A percentile compares a stretch with the other conserved stretches of the same genome.
These are phyloP conservation scores for Anableps anableps DNA, from an alignment of 2,797 vertebrate species.

Conservation along the genomic window DNA sequence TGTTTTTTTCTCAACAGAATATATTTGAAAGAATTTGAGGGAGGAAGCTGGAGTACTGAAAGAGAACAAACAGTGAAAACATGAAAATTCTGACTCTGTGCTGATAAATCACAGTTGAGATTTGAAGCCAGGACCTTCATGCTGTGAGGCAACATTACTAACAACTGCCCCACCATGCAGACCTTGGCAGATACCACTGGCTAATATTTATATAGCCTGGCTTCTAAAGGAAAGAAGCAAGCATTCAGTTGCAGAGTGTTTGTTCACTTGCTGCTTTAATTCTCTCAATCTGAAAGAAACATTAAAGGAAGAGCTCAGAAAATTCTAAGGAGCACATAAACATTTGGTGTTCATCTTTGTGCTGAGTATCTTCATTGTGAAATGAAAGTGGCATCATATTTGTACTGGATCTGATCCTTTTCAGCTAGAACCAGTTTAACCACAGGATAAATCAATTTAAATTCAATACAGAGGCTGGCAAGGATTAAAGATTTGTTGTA, in stretches of 20 bases:
- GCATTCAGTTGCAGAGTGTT: not conserved
- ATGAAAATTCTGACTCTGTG: not conserved
- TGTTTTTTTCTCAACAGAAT: not conserved
- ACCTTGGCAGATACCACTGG: not conserved
- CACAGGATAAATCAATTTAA: too few relatives aligned
- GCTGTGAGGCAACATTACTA: not conserved
- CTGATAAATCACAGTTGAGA: not conserved
- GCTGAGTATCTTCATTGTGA: not conserved
- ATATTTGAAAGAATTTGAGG: not conserved
- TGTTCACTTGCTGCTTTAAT: not conserved
- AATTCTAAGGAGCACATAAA: not conserved
- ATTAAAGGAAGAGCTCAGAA: not conserved
- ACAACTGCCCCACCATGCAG: not conserved
- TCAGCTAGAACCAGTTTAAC: too few relatives aligned
- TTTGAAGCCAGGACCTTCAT: not conserved
- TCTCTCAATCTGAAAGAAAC: not conserved
- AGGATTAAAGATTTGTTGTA: too few relatives aligned
- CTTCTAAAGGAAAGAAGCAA: not conserved
- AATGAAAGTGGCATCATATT: too few relatives aligned
- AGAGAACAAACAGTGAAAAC: not conserved
- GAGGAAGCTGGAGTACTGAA: not conserved
- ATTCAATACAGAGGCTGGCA: too few relatives aligned
- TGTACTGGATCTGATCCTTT: too few relatives aligned
- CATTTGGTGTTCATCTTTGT: not conserved
- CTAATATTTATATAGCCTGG: not conserved